Evolutionary conservation across 2,113 vertebrate genomes (phyloP).

Genomic region (Pangasianodon hypophthalmus): DNA sequence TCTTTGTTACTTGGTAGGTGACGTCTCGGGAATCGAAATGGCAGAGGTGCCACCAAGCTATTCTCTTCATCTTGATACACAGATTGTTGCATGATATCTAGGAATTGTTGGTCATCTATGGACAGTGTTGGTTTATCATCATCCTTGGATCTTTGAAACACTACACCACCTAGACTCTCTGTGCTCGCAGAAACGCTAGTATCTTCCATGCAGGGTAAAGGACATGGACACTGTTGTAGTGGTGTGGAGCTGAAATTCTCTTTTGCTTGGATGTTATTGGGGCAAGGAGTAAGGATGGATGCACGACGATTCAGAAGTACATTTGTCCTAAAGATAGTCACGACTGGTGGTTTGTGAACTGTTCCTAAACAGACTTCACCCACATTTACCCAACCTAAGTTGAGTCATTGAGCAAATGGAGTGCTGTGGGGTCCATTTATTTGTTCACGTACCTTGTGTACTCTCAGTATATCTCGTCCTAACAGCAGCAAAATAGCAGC

Average conservation of each 20-base stretch:
- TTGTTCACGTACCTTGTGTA: slow-evolving; percentile 39
- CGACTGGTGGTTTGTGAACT: not conserved
- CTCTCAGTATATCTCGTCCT: slow-evolving; percentile 17
- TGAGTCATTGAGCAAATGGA: not conserved
- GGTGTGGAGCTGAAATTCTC: not conserved
- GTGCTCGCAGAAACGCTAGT: no score
- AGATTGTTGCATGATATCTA: slow-evolving; percentile 17
- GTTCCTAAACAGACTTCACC: not conserved
- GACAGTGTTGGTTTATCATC: no score
- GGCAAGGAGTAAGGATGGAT: not conserved
- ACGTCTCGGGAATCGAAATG: not conserved
- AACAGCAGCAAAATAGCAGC: slow-evolving; percentile 24
- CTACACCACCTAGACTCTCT: no score
- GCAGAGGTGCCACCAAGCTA: slow-evolving; percentile 25
- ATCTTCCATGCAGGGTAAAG: no score
- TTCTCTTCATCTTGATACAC: not conserved
- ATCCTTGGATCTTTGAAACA: no score
- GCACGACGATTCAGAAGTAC: not conserved
- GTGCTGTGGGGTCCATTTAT: not conserved
- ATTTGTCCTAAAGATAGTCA: not conserved
- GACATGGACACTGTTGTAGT: no score
- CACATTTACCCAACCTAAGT: not conserved
- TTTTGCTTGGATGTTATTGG: not conserved
- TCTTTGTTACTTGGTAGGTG: not conserved
- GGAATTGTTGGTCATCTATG: slow-evolving; percentile 1